Evolutionary conservation across 2,888 invertebrate species (phyloP).

Genomic region (Drosophila eohydei): DNA sequence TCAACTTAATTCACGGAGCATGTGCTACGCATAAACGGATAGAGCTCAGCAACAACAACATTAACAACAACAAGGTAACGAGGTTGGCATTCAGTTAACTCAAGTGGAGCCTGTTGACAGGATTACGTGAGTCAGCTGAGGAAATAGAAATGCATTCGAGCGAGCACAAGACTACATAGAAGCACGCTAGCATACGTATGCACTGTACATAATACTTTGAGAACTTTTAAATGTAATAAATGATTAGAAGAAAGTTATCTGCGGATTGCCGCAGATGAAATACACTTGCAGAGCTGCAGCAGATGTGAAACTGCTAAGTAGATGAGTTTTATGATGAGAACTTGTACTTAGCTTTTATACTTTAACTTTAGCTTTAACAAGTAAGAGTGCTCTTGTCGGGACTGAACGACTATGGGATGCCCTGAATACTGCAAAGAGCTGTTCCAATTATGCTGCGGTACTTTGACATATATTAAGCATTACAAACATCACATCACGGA

Average conservation of each 20-base stretch:
- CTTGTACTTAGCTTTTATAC: no score
- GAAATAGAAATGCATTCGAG: conserved; percentile 25
- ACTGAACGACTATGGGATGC: no score
- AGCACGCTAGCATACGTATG: conserved; percentile 14
- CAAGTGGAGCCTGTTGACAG: conserved; percentile 8
- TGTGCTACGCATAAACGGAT: conserved; percentile 12
- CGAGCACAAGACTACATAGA: conserved; percentile 40
- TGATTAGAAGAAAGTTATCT: background rate
- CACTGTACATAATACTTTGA: conserved; percentile 7
- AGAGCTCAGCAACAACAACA: conserved; percentile 20
- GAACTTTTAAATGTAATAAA: background rate
- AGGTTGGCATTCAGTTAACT: conserved; percentile 24
- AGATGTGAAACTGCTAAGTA: no score
- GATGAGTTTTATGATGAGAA: background rate
- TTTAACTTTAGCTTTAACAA: no score
- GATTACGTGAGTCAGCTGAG: conserved; percentile 30
- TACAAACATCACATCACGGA: no score
- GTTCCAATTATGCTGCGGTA: no score
- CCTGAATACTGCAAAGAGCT: no score
- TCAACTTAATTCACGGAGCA: background rate
- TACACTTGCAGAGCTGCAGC: conserved; percentile 9
- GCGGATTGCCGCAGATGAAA: conserved; percentile 1
- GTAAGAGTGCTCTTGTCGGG: no score
- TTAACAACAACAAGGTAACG: conserved; percentile 11
- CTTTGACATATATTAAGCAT: no score